A percentile compares a stretch with the other conserved stretches of the same genome.
Evolutionary conservation across 2,888 invertebrate genomes (phyloP).

Genomic region (Allacma fusca): DNA sequence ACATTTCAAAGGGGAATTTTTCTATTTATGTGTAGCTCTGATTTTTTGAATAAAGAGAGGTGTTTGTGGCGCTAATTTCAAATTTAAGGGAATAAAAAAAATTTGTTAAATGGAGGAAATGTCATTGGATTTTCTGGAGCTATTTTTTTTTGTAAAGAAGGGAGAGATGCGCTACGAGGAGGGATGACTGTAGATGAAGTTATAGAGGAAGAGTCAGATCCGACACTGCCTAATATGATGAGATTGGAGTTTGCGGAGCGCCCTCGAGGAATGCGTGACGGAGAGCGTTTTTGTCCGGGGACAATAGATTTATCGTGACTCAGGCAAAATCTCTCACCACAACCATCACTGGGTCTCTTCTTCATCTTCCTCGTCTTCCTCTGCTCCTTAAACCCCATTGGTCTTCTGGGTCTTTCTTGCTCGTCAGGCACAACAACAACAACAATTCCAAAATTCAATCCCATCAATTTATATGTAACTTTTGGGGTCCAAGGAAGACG

Average conservation of each 20-base stretch:
- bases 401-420: no score
- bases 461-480: no score
- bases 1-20: no score
- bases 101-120: no score
- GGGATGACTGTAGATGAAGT: background rate
- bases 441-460: slow-evolving; percentile 21
- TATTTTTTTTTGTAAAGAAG: background rate
- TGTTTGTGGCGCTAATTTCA: no score
- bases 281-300: slow-evolving; percentile 50
- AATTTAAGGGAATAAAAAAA: no score
- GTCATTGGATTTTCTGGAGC: background rate
- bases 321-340: slow-evolving; percentile 47
- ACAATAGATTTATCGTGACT: slow-evolving; percentile 56
- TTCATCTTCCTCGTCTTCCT: background rate
- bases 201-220: background rate
- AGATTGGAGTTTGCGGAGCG: slow-evolving; percentile 38
- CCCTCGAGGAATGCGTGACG: slow-evolving; percentile 52
- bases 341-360: slow-evolving; percentile 13
- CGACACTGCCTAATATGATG: slow-evolving; percentile 26
- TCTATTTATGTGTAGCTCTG: no score
- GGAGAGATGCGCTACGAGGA: background rate
- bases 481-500: background rate
- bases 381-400: background rate
- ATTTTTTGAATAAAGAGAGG: no score
- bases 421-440: background rate